Conservation (phyloP, 2,113 vertebrate species). For the Pao palembangensis region DNA sequence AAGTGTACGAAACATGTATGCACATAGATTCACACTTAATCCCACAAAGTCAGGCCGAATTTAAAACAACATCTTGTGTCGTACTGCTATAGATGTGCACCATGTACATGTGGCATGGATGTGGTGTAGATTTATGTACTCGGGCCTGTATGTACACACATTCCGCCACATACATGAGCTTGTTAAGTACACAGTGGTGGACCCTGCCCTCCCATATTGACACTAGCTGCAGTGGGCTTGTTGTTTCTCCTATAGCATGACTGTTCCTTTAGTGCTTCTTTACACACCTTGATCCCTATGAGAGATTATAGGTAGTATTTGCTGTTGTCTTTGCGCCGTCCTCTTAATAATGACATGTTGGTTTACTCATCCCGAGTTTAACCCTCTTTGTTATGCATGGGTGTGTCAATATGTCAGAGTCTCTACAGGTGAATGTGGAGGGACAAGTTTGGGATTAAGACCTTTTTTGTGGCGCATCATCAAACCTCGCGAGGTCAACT, state of each 20-base stretch:
- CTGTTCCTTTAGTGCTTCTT: slow-evolving; percentile 48
- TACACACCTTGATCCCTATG: slow-evolving; percentile 44
- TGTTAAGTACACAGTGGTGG: not conserved
- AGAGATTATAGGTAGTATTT: slow-evolving; percentile 44
- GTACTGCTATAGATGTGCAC: not conserved
- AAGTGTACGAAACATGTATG: not conserved
- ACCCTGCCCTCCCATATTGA: slow-evolving; percentile 52
- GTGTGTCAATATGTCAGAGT: slow-evolving; percentile 32
- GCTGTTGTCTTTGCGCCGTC: slow-evolving; percentile 39
- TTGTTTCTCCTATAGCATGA: slow-evolving; percentile 29
- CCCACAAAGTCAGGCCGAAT: not conserved
- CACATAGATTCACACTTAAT: not conserved
- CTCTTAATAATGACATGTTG: slow-evolving; percentile 35
- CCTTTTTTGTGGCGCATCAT: not conserved
- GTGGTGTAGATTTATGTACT: not conserved
- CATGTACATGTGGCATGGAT: not conserved
- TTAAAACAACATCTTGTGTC: not conserved
- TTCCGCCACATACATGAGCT: slow-evolving; percentile 5
- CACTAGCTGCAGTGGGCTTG: slow-evolving; percentile 13
- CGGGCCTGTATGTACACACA: not conserved
- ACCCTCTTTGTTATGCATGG: slow-evolving; percentile 40
- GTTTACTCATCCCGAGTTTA: slow-evolving; percentile 39
- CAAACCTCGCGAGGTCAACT: not conserved
- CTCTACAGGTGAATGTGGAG: slow-evolving; percentile 12
- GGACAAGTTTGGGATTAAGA: slow-evolving; percentile 36